phyloP scores from a whole-genome alignment of 2,888 invertebrate species.

The Synanthedon myopaeformis region DNA sequence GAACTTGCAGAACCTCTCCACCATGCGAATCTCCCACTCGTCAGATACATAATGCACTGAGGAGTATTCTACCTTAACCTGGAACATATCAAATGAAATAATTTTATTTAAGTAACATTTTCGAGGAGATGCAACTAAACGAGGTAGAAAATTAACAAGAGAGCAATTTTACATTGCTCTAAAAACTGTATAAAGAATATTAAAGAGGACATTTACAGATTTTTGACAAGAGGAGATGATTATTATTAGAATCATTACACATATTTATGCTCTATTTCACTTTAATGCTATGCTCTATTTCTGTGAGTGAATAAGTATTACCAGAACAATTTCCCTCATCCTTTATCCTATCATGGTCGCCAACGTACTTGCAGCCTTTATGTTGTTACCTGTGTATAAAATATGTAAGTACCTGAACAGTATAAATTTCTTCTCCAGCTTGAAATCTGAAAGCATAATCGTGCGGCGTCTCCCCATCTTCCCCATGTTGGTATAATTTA shows the following conservation, averaged over 20 bases:
- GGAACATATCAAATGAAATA: constrained; percentile 12
- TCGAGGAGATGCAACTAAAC: neutral
- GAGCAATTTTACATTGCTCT: too few relatives aligned
- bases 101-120: too few relatives aligned
- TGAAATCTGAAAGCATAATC: constrained; percentile 75
- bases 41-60: constrained; percentile 75
- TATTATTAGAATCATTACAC: too few relatives aligned
- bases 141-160: neutral
- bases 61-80: constrained; percentile 71
- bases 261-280: too few relatives aligned
- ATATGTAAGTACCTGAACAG: constrained; percentile 54
- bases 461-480: constrained; percentile 72
- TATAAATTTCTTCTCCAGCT: constrained; percentile 67
- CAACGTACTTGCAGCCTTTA: too few relatives aligned
- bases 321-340: too few relatives aligned
- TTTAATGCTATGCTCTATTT: too few relatives aligned
- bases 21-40: constrained; percentile 76
- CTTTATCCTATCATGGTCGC: too few relatives aligned
- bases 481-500: constrained; percentile 76
- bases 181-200: neutral
- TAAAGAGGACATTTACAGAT: too few relatives aligned
- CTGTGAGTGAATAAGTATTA: too few relatives aligned
- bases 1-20: constrained; percentile 71
- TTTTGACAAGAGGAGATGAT: too few relatives aligned
- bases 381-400: too few relatives aligned